Percentiles rank a stretch among this genome's conserved stretches.
Evolutionary conservation across 1,140 invertebrate species (phyloP).

Genomic region (Oryzaephilus surinamensis): DNA sequence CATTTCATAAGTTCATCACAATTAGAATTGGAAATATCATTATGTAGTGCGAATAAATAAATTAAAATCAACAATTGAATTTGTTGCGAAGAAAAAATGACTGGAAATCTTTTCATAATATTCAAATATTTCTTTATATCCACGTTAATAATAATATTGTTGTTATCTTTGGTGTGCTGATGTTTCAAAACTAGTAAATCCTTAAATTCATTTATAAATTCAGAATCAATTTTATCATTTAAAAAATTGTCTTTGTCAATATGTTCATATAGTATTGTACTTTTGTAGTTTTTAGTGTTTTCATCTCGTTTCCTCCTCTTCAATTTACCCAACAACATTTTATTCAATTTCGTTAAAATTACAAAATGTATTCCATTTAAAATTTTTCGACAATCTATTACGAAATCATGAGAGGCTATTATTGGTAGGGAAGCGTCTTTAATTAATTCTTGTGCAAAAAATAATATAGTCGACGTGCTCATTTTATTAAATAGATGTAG

Average conservation of each 20-base stretch:
- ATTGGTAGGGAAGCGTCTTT: not conserved
- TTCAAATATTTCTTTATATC: constrained; percentile 13
- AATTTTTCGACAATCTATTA: constrained; percentile 15
- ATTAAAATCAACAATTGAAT: constrained; percentile 18
- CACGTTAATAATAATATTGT: constrained; percentile 8
- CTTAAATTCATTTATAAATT: not conserved
- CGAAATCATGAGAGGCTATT: constrained; percentile 6
- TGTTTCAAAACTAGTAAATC: not conserved
- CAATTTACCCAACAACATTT: constrained; percentile 14
- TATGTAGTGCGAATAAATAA: constrained; percentile 19
- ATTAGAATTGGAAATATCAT: constrained; percentile 12
- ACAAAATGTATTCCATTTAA: constrained; percentile 13
- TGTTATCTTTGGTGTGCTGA: not conserved
- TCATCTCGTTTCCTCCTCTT: constrained; percentile 21
- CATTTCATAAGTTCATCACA: constrained; percentile 11
- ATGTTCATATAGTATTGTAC: constrained; percentile 15
- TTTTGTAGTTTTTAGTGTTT: constrained; percentile 5
- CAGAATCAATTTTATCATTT: no score
- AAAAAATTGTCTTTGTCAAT: no score
- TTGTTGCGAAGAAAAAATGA: constrained; percentile 14
- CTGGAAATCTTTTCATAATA: constrained; percentile 15
- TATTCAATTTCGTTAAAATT: constrained; percentile 22
- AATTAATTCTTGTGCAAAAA: constrained; percentile 12
- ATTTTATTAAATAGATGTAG: constrained; percentile 21
- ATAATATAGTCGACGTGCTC: constrained; percentile 9